Conservation (phyloP, 2,797 vertebrate species). For the Halcyon chelicuti region DNA sequence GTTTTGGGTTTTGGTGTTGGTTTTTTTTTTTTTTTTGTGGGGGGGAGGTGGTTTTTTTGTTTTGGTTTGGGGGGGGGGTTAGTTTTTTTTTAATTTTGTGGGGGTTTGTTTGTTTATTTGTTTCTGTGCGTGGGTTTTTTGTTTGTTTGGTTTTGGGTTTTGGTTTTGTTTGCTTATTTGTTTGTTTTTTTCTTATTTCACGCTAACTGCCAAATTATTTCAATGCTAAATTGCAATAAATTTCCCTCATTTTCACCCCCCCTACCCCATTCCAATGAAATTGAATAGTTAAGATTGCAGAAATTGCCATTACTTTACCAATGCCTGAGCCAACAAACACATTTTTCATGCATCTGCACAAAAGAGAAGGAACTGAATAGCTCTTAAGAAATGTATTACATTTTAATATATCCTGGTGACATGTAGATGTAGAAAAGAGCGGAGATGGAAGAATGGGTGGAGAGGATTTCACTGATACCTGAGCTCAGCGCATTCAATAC, state of each 20-base stretch:
- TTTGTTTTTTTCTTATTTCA: neutral
- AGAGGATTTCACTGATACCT: neutral
- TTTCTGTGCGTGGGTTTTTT: too few relatives aligned
- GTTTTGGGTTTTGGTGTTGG: too few relatives aligned
- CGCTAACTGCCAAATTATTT: neutral
- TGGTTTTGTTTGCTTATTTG: too few relatives aligned
- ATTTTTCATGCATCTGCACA: conserved; percentile 14
- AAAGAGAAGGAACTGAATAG: conserved; percentile 17
- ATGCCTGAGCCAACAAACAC: conserved; percentile 26
- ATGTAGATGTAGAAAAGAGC: neutral
- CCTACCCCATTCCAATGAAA: neutral
- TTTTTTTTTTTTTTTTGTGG: too few relatives aligned
- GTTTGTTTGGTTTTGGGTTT: neutral
- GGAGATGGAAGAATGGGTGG: neutral
- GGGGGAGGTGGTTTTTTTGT: too few relatives aligned
- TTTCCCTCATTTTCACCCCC: neutral
- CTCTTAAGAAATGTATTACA: conserved; percentile 5
- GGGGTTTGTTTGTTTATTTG: too few relatives aligned
- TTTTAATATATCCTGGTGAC: neutral
- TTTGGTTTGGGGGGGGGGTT: too few relatives aligned
- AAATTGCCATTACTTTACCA: conserved; percentile 42
- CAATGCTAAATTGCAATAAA: neutral
- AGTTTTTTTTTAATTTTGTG: too few relatives aligned
- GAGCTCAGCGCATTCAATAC: neutral
- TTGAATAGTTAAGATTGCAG: neutral